Percentiles rank a stretch among this genome's conserved stretches.
phyloP scores from a whole-genome alignment of 2,797 vertebrate genomes.

The Platalea minor region DNA sequence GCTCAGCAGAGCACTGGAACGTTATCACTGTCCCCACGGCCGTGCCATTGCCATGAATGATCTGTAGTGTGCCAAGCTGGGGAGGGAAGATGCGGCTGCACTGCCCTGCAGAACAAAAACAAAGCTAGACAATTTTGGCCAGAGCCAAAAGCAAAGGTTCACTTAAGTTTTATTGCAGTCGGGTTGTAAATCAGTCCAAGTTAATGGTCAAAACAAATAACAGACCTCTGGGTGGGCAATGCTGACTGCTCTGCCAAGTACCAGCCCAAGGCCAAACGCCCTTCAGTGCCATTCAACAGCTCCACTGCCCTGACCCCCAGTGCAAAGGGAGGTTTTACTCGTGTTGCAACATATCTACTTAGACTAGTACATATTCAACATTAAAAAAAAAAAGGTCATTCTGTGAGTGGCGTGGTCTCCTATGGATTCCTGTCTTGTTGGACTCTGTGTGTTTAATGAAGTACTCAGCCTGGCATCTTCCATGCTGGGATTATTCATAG shows the following conservation, averaged over 20 bases:
- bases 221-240: neutral
- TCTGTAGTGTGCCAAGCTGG: constrained; percentile 74
- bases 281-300: neutral
- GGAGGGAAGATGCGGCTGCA: constrained; percentile 79
- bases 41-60: constrained; percentile 85
- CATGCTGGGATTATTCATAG: neutral
- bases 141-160: neutral
- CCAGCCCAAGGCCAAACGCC: neutral
- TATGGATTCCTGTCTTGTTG: neutral
- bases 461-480: neutral
- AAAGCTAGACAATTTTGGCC: neutral
- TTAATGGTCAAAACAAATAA: neutral
- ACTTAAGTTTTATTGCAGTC: accelerated
- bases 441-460: neutral
- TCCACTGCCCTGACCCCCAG: neutral
- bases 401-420: neutral
- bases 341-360: neutral
- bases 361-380: neutral
- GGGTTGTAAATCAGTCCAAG: neutral
- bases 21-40: constrained; percentile 81
- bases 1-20: constrained; percentile 82
- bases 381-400: neutral
- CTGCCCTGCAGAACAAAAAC: constrained; percentile 67
- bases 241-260: neutral
- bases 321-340: neutral